Percentiles rank a stretch among this genome's conserved stretches.
phyloP scores from a whole-genome alignment of 1,140 invertebrate species.

The Drosophila ohnishii region DNA sequence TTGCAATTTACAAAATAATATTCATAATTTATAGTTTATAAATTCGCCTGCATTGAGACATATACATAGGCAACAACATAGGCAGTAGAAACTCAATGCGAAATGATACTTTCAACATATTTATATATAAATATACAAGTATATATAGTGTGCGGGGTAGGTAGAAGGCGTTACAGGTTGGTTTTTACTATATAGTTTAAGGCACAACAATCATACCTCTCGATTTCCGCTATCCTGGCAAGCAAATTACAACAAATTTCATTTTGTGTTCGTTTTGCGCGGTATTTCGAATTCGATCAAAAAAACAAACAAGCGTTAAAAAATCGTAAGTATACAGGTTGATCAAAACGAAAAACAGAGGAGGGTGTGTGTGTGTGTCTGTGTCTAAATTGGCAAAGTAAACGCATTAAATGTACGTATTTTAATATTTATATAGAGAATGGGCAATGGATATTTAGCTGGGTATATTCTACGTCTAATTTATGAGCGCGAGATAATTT shows the following conservation, averaged over 20 bases:
- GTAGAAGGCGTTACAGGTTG: conserved; percentile 79
- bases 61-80: conserved; percentile 32
- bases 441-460: conserved; percentile 34
- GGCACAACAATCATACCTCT: conserved; percentile 82
- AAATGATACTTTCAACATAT: conserved; percentile 21
- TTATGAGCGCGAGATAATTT: conserved; percentile 19
- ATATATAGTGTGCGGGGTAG: conserved; percentile 17
- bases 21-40: neutral
- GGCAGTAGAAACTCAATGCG: conserved; percentile 4
- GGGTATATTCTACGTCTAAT: conserved; percentile 12
- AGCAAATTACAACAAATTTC: conserved; percentile 83
- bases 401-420: conserved; percentile 9
- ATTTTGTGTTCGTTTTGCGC: conserved; percentile 73
- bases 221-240: conserved; percentile 83
- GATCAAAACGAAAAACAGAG: conserved; percentile 33
- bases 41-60: conserved; percentile 19
- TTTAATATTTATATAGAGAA: conserved; percentile 6
- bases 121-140: neutral
- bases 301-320: conserved; percentile 79
- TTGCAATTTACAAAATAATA: too few species aligned
- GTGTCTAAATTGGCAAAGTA: conserved; percentile 36
- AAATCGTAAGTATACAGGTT: conserved; percentile 58
- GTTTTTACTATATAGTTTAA: conserved; percentile 47
- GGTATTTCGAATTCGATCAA: conserved; percentile 75
- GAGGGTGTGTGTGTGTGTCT: neutral